phyloP scores from a whole-genome alignment of 2,888 invertebrate species.

The Marasmarcha lunaedactyla region DNA sequence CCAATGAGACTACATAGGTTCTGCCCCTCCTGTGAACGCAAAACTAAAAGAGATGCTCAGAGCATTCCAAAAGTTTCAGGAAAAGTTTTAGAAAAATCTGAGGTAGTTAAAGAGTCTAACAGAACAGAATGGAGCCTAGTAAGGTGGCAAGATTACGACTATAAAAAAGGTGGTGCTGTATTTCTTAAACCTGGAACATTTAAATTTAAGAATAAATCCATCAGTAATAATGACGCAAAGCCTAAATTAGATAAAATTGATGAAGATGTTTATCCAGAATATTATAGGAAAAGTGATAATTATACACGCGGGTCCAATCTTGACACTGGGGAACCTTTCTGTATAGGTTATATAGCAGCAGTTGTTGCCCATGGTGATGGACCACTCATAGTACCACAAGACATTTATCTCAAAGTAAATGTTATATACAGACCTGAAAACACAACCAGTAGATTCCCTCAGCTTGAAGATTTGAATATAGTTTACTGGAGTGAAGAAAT shows the following conservation, averaged over 20 bases:
- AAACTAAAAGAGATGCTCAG: conserved; percentile 44
- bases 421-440: conserved; percentile 83
- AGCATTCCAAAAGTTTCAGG: conserved; percentile 58
- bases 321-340: conserved; percentile 81
- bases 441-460: conserved; percentile 72
- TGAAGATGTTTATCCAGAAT: conserved; percentile 83
- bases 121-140: conserved; percentile 61
- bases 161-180: conserved; percentile 75
- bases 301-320: conserved; percentile 77
- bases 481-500: conserved; percentile 85
- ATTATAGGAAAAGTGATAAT: conserved; percentile 80
- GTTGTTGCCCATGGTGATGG: conserved; percentile 69
- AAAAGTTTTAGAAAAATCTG: conserved; percentile 42
- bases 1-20: conserved; percentile 55
- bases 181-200: conserved; percentile 76
- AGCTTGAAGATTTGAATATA: conserved; percentile 77
- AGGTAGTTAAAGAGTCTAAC: conserved; percentile 37
- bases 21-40: conserved; percentile 70
- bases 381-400: conserved; percentile 61
- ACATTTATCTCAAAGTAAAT: conserved; percentile 75
- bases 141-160: conserved; percentile 72
- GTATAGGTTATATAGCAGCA: conserved; percentile 76
- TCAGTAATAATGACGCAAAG: conserved; percentile 24
- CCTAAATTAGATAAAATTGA: conserved; percentile 68
- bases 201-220: conserved; percentile 57